Evolutionary conservation across 1,140 invertebrate species (phyloP).

Genomic region (Ylistrum balloti): DNA sequence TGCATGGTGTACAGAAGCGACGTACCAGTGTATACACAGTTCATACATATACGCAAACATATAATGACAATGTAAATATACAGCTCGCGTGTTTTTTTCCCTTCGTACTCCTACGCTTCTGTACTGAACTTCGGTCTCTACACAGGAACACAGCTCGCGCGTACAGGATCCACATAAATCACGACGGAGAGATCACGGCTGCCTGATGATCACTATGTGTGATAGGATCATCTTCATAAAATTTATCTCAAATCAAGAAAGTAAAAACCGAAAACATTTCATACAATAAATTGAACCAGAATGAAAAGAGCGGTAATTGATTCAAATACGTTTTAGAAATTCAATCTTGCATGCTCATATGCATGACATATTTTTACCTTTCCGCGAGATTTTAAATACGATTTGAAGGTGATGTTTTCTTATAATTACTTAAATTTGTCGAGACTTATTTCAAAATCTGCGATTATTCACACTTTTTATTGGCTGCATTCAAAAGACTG

Average conservation of each 20-base stretch:
- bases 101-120: not conserved
- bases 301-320: not conserved
- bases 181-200: not conserved
- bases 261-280: conserved; percentile 24
- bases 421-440: conserved; percentile 36
- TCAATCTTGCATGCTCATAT: not conserved
- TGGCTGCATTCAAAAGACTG: not conserved
- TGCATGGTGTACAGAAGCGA: not conserved
- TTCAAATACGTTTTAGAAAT: conserved; percentile 19
- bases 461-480: conserved; percentile 39
- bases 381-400: not conserved
- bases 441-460: not conserved
- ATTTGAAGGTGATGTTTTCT: not conserved
- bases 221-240: not conserved
- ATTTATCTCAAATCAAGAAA: not conserved
- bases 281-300: not conserved
- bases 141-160: not conserved
- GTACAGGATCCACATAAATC: not conserved
- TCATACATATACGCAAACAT: not conserved
- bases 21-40: not conserved
- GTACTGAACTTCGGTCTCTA: not conserved
- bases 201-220: too few relatives aligned
- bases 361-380: not conserved
- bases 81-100: not conserved
- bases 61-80: not conserved